These are phyloP conservation scores for Prenolepis imparis DNA, from an alignment of 2,888 invertebrate genomes.

Conservation along the genomic window DNA sequence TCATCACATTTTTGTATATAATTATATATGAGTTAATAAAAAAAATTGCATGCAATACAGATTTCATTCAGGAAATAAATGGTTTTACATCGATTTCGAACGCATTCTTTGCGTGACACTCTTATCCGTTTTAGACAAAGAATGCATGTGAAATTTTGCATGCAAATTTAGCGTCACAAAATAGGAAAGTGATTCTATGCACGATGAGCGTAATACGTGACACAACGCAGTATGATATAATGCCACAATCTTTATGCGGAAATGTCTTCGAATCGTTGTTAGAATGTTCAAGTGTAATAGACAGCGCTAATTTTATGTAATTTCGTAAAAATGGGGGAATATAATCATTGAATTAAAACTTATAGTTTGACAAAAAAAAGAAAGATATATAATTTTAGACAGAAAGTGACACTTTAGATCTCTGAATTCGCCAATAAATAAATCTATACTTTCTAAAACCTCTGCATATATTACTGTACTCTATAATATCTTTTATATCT, in stretches of 20 bases:
- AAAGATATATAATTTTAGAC: not conserved
- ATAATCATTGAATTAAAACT: not conserved
- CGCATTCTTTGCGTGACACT: not conserved
- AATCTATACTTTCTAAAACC: not conserved
- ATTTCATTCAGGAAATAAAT: not conserved
- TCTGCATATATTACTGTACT: not conserved
- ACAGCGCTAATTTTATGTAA: not conserved
- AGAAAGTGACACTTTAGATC: not conserved
- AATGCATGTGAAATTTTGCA: not conserved
- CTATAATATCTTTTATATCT: not conserved
- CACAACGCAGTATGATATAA: not conserved
- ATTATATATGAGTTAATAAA: not conserved
- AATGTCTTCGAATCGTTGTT: not conserved
- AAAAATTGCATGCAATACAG: not conserved
- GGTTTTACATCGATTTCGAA: not conserved
- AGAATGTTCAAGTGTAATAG: not conserved
- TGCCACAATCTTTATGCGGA: not conserved
- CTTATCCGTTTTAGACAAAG: not conserved
- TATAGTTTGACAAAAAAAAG: not conserved
- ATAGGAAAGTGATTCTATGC: not conserved
- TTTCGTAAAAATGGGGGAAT: not conserved
- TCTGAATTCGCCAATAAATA: not conserved
- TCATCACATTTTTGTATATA: not conserved
- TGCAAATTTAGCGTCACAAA: not conserved
- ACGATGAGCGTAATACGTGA: not conserved